phyloP scores from a whole-genome alignment of 2,113 vertebrate genomes.

The Pteruthius melanotis region DNA sequence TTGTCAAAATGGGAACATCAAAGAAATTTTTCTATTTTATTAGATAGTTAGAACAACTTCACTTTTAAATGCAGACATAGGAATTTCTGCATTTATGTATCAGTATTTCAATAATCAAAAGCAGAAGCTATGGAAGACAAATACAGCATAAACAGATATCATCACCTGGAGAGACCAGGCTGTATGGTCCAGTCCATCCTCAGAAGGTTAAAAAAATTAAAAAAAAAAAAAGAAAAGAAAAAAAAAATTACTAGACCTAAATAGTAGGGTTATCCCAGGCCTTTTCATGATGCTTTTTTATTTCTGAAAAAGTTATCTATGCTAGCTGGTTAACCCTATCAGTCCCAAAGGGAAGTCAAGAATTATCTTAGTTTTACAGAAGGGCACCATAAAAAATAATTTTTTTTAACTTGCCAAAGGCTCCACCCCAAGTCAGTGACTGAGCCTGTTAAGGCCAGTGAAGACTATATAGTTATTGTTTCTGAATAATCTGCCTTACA shows the following conservation, averaged over 20 bases:
- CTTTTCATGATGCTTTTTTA: background rate
- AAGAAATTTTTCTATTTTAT: conserved; percentile 5
- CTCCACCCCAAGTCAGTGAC: background rate
- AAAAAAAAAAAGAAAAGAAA: background rate
- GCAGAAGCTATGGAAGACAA: background rate
- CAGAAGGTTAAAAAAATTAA: background rate
- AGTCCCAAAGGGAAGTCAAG: background rate
- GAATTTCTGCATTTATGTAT: background rate
- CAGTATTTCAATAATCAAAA: background rate
- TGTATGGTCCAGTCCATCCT: background rate
- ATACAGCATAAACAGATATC: background rate
- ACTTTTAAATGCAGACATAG: background rate
- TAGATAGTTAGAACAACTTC: background rate
- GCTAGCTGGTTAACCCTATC: background rate
- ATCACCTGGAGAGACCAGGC: background rate
- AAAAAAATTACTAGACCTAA: background rate
- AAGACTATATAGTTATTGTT: background rate
- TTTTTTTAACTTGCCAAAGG: background rate
- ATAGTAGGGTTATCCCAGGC: background rate
- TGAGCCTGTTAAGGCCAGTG: background rate
- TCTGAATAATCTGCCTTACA: background rate
- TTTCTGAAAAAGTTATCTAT: background rate
- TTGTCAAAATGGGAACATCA: conserved; percentile 10
- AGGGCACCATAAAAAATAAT: background rate
- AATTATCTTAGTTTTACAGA: background rate